Conservation (phyloP, 2,797 vertebrate genomes). For the Dicrostonyx torquatus region DNA sequence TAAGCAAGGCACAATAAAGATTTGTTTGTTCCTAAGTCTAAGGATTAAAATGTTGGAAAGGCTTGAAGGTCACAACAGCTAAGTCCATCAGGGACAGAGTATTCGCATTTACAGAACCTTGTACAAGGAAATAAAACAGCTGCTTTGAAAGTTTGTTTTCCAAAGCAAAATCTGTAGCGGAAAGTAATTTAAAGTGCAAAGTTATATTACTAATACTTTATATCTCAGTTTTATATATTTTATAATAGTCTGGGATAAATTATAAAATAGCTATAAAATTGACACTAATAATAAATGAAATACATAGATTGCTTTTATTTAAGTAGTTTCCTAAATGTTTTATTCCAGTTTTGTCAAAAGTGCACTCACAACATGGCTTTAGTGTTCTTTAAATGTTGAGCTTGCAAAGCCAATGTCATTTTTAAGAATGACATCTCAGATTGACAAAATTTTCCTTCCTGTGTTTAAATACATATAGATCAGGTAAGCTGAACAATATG, state of each 20-base stretch:
- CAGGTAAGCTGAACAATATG: constrained; percentile 75
- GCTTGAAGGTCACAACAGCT: constrained; percentile 81
- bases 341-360: constrained; percentile 82
- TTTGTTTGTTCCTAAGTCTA: constrained; percentile 80
- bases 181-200: constrained; percentile 88
- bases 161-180: constrained; percentile 88
- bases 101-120: constrained; percentile 84
- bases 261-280: constrained; percentile 85
- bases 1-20: constrained; percentile 78
- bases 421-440: constrained; percentile 77
- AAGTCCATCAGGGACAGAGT: constrained; percentile 84
- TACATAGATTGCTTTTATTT: constrained; percentile 82
- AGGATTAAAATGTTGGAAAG: constrained; percentile 82
- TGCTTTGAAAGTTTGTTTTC: constrained; percentile 87
- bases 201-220: constrained; percentile 87
- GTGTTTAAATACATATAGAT: constrained; percentile 70
- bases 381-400: constrained; percentile 85
- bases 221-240: constrained; percentile 91
- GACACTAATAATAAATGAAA: constrained; percentile 82
- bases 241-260: constrained; percentile 89
- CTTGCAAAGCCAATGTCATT: constrained; percentile 84
- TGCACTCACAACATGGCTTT: constrained; percentile 83
- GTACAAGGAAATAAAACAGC: constrained; percentile 82
- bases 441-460: constrained; percentile 71
- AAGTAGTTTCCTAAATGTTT: constrained; percentile 82